A percentile compares a stretch with the other conserved stretches of the same genome.
Conservation (phyloP, 2,113 vertebrate species). For the Macquaria ambigua region DNA sequence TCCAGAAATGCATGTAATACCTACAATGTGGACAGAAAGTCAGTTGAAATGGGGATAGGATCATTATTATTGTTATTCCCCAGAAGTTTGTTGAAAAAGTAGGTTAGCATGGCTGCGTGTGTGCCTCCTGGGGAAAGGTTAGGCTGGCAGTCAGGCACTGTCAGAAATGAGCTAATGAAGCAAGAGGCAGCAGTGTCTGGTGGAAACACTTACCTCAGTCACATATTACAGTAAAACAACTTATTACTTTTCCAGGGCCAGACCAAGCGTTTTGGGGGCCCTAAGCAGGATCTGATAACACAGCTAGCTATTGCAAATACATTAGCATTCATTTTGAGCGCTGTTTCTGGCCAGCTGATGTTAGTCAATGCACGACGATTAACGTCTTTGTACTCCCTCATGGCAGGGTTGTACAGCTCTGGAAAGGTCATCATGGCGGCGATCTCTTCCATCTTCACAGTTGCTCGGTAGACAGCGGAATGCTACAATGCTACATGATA, state of each 20-base stretch:
- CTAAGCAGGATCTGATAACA: not conserved
- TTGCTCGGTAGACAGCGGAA: too few relatives aligned
- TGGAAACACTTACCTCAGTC: not conserved
- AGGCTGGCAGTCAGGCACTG: constrained; percentile 20
- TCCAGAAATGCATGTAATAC: constrained; percentile 21
- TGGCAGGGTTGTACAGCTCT: too few relatives aligned
- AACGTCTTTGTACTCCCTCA: too few relatives aligned
- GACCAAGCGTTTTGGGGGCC: not conserved
- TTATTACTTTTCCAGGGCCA: not conserved
- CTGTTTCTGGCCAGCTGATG: too few relatives aligned
- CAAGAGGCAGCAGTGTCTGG: not conserved
- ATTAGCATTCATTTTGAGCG: too few relatives aligned
- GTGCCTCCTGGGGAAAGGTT: constrained; percentile 9
- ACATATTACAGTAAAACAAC: not conserved
- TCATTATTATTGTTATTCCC: constrained; percentile 27
- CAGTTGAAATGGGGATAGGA: constrained; percentile 18
- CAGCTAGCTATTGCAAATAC: too few relatives aligned
- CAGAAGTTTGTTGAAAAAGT: constrained; percentile 45
- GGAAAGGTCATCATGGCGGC: too few relatives aligned
- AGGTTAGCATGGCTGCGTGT: constrained; percentile 55
- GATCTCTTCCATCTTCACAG: too few relatives aligned
- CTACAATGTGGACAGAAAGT: constrained; percentile 26
- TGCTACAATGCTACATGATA: too few relatives aligned
- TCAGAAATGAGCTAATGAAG: constrained; percentile 50
- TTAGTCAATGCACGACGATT: too few relatives aligned